Evolutionary conservation across 2,113 vertebrate species (phyloP), one percentile per base, ranked within the genome.

Genomic region (Pterocles orientalis): DNA sequence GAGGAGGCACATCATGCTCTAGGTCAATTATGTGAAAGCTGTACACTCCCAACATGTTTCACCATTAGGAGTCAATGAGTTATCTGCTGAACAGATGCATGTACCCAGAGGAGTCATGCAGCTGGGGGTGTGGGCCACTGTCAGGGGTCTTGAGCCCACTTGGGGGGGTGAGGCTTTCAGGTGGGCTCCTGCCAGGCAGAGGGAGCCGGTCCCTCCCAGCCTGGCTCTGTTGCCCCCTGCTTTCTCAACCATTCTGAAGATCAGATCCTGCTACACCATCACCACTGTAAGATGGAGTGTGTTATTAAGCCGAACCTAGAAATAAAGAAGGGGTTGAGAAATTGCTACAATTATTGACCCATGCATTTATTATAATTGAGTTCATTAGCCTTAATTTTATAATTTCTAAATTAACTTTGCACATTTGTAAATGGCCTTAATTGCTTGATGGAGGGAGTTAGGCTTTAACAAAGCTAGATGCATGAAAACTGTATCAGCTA

Each of bases 381-480:
- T 87, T 95, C 89, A 97, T 97, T 97, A 97, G 93, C 95, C 88
- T 96, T 96, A 96, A 97, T 97, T 97, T 97, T 94, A 94, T 97
- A 97, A 97, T 97, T 97, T 96, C 86, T 94, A 95, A 96, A 97
- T 94, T 96, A 97, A 95, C 92, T 96, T 92, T 96, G 77, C 92
- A 94, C 88, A 73, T 92, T 96, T 95, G 90, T 82, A 97, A 97
- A 94, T 96, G 90, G 66, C 87, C 88, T 94, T 96, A 96, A 97
- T 97, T 96, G 89, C 94, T 95, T 90, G 45, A 8, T 91, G 79
- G 84, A 90, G 33, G 45, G 61, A 93, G 79, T 51, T 82, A 65
- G 73, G 66, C 57, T 94, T 91, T 94, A 94, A 89, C 91, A 94
- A 80, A 89, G 77, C 83, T 91, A 87, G 96, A 82, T 79, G 70